These are phyloP conservation scores for Apocrypta bakeri DNA, from an alignment of 1,140 invertebrate genomes.

Conservation along the genomic window DNA sequence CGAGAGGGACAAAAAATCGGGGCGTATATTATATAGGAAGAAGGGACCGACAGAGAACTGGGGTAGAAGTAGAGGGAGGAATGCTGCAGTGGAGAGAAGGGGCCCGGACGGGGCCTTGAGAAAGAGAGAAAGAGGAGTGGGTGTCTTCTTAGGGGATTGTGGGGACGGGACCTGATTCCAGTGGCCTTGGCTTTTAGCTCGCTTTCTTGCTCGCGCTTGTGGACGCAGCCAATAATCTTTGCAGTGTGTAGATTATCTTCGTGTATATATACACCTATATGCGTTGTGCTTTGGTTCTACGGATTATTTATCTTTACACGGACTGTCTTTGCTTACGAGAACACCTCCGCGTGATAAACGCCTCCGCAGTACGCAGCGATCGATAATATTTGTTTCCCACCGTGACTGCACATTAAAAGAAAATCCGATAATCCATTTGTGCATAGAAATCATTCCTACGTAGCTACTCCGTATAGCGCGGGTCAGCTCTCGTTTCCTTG, in stretches of 20 bases:
- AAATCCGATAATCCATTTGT: no score
- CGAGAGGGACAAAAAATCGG: constrained; percentile 30
- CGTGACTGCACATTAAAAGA: no score
- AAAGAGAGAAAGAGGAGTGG: constrained; percentile 57
- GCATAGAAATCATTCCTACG: neutral
- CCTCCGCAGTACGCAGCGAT: no score
- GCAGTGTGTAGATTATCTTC: neutral
- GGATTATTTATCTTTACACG: no score
- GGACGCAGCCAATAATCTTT: neutral
- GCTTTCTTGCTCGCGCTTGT: constrained; percentile 27
- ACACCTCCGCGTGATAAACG: no score
- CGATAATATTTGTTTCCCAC: no score
- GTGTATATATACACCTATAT: no score
- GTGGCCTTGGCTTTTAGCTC: constrained; percentile 43
- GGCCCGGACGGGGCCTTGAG: constrained; percentile 39
- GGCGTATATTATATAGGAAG: neutral
- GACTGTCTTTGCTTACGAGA: no score
- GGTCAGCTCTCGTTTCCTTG: neutral
- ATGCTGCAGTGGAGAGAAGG: constrained; percentile 33
- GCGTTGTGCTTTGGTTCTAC: no score
- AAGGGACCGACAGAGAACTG: neutral
- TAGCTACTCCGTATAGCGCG: no score
- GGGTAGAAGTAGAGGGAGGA: constrained; percentile 29
- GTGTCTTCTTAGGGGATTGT: constrained; percentile 44
- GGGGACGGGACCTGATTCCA: constrained; percentile 32